phyloP scores from a whole-genome alignment of 2,113 vertebrate species.

The Ciconia stormi region DNA sequence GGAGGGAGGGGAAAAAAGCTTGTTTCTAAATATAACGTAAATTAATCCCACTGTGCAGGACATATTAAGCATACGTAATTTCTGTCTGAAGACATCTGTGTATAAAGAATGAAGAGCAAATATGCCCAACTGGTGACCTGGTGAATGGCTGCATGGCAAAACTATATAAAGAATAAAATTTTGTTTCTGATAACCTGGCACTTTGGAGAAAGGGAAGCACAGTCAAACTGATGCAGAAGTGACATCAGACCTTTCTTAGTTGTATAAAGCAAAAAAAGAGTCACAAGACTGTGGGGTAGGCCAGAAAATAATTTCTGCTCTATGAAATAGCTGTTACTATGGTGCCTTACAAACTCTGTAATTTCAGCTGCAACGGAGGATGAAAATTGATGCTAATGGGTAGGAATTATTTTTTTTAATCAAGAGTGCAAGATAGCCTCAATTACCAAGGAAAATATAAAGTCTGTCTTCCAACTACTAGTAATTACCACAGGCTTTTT shows the following conservation, averaged over 20 bases:
- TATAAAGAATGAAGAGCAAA: background rate
- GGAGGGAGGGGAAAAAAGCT: background rate
- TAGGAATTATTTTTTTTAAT: background rate
- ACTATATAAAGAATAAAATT: background rate
- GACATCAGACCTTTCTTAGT: background rate
- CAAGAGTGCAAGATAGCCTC: background rate
- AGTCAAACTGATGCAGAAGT: slow-evolving; percentile 9
- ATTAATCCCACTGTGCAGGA: background rate
- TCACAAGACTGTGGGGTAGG: background rate
- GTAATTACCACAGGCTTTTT: background rate
- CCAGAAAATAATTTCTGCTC: slow-evolving; percentile 52
- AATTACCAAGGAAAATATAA: background rate
- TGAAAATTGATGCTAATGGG: slow-evolving; percentile 35
- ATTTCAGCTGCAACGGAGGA: background rate
- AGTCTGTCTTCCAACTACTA: background rate
- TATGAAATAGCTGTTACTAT: slow-evolving; percentile 46
- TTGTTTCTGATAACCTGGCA: background rate
- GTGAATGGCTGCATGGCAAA: background rate
- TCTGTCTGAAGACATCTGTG: background rate
- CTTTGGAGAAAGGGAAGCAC: background rate
- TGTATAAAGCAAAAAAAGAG: slow-evolving; percentile 4
- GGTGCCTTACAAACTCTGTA: slow-evolving; percentile 31
- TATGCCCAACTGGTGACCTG: background rate
- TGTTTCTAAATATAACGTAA: slow-evolving; percentile 2
- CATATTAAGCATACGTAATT: background rate